Conservation (phyloP, 2,888 invertebrate genomes). For the Watsonalla binaria region DNA sequence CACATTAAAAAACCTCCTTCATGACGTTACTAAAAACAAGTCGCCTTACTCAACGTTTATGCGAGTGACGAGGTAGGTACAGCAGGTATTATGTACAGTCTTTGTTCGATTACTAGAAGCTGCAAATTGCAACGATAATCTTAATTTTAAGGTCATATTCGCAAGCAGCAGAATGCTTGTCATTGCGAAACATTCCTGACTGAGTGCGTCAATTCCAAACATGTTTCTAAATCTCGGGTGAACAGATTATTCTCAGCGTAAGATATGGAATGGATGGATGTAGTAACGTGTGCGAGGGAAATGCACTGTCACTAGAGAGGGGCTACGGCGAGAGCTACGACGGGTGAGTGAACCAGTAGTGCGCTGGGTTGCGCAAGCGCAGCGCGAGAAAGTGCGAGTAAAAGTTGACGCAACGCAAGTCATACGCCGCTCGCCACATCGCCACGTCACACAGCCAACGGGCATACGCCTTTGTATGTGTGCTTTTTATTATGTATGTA, state of each 20-base stretch:
- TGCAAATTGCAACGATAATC: conserved; percentile 26
- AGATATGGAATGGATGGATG: neutral
- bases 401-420: conserved; percentile 77
- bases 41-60: conserved; percentile 8
- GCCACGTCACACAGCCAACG: conserved; percentile 44
- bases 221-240: neutral
- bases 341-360: conserved; percentile 56
- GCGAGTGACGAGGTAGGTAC: conserved; percentile 4
- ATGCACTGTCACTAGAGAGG: conserved; percentile 41
- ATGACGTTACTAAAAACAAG: neutral
- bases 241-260: neutral
- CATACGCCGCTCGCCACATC: conserved; percentile 45
- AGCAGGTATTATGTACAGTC: conserved; percentile 14
- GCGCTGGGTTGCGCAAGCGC: conserved; percentile 72
- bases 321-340: conserved; percentile 29
- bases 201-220: neutral
- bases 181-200: conserved; percentile 28
- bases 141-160: conserved; percentile 38
- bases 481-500: conserved; percentile 21
- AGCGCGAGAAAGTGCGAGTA: conserved; percentile 75
- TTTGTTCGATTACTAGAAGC: conserved; percentile 18
- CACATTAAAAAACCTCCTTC: neutral
- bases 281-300: conserved; percentile 31
- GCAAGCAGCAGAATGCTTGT: conserved; percentile 24
- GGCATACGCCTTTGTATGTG: conserved; percentile 8